Evolutionary conservation across 2,113 vertebrate species (phyloP).

Genomic region (Phalacrocorax brasilianus): DNA sequence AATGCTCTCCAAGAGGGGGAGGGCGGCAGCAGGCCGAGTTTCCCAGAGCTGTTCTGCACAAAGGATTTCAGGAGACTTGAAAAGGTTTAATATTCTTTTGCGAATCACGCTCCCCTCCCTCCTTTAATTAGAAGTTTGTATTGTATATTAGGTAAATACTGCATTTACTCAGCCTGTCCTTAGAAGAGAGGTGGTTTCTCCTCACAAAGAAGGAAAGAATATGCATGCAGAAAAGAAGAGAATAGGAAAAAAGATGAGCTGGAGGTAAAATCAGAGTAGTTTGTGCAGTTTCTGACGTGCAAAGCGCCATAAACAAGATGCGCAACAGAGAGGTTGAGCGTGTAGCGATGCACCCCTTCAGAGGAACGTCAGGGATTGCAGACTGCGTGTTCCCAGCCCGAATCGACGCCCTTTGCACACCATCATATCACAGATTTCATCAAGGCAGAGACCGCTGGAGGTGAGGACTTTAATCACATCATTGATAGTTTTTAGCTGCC

Average conservation of each 20-base stretch:
- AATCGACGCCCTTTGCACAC: fast-evolving
- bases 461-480: fast-evolving
- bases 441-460: background rate
- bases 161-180: background rate
- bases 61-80: slow-evolving; percentile 17
- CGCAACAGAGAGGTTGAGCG: background rate
- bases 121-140: background rate
- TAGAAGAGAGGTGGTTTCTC: background rate
- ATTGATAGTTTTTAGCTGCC: background rate
- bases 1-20: slow-evolving; percentile 16
- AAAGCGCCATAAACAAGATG: background rate
- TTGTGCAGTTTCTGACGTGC: background rate
- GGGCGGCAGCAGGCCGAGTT: background rate
- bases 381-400: fast-evolving
- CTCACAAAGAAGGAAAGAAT: background rate
- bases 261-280: background rate
- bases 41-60: slow-evolving; percentile 38
- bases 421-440: background rate
- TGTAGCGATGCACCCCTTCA: fast-evolving
- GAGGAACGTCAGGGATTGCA: background rate
- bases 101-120: background rate
- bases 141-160: background rate
- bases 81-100: background rate
- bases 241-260: background rate
- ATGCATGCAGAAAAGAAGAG: background rate